Evolutionary conservation across 2,888 invertebrate species (phyloP), one percentile per base, ranked within the genome.

Genomic region (Drosophila mettleri): DNA sequence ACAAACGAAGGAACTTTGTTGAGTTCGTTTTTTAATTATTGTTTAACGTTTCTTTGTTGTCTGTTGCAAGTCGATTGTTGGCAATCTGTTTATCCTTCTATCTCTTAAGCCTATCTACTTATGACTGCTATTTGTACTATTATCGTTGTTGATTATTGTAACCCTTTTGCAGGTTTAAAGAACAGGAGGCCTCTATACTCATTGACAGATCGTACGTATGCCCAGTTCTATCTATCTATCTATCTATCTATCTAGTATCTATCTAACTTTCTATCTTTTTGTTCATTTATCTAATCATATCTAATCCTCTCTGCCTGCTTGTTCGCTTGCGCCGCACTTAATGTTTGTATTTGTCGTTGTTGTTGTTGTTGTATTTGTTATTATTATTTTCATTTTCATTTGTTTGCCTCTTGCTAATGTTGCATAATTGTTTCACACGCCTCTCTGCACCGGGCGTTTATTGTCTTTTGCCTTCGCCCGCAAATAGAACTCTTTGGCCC

Each of bases 121-220:
- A 71, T 86, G 52, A 86, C 60, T 71, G 84, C 88, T 83, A 80
- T 72, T 69, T 59, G 84, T 86, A 71, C 72, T 71, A 70, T 86
- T 83, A 81, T 84, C 75, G 88, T 86, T 88, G 88, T 87, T 78
- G 85, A 84, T 75, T 88, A 84, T 89, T 88, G 75, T 89, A 90
- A 91, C 91, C 91, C 90, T 90, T 92, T 89, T 82, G 78, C 92
- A 92, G 92, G 91, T 92, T 92, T 91, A 92, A 92, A 92, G 92
- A 92, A 75, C 92, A 91, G 91, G 92, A 92, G 86, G 91, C 92
- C 86, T 90, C 92, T 88, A 91, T 92, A 89, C 91, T 92, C 90
- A 88, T 92, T 90, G 92, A 92, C 79, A 90, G 92, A 92, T 92
- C 92, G 92, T 92, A 92, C 90, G 92, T 92, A 92, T 92, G 80